Percentiles rank a stretch among this genome's conserved stretches.
These are phyloP conservation scores for Heliconius hortense DNA, from an alignment of 2,888 invertebrate genomes.

Conservation along the genomic window DNA sequence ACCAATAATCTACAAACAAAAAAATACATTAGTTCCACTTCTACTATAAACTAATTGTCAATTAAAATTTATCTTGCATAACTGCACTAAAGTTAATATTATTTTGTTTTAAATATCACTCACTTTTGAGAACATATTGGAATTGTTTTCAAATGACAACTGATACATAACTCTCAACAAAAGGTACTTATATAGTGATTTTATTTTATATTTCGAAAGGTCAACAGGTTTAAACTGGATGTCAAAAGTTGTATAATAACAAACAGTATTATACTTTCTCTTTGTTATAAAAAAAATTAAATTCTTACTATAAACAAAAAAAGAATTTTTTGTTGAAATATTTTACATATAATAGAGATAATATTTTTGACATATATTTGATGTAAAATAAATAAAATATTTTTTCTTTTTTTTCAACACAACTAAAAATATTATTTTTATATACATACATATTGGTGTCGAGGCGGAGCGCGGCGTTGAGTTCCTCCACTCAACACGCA, in stretches of 20 bases:
- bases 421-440: no score
- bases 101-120: slow-evolving; percentile 44
- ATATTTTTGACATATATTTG: not conserved
- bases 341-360: not conserved
- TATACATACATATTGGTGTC: no score
- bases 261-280: slow-evolving; percentile 7
- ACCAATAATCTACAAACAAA: slow-evolving; percentile 39
- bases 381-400: no score
- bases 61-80: not conserved
- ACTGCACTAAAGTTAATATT: not conserved
- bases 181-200: slow-evolving; percentile 62
- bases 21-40: not conserved
- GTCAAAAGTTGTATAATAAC: slow-evolving; percentile 29
- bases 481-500: no score
- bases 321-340: not conserved
- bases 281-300: slow-evolving; percentile 3
- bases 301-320: not conserved
- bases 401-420: no score
- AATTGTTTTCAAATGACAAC: slow-evolving; percentile 47
- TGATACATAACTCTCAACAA: slow-evolving; percentile 57
- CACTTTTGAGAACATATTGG: slow-evolving; percentile 71
- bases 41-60: not conserved
- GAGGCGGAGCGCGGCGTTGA: no score
- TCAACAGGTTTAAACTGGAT: slow-evolving; percentile 28
- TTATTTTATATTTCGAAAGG: slow-evolving; percentile 48